Evolutionary conservation across 2,888 invertebrate species (phyloP), one percentile per base, ranked within the genome.

Genomic region (Eupithecia abbreviata): DNA sequence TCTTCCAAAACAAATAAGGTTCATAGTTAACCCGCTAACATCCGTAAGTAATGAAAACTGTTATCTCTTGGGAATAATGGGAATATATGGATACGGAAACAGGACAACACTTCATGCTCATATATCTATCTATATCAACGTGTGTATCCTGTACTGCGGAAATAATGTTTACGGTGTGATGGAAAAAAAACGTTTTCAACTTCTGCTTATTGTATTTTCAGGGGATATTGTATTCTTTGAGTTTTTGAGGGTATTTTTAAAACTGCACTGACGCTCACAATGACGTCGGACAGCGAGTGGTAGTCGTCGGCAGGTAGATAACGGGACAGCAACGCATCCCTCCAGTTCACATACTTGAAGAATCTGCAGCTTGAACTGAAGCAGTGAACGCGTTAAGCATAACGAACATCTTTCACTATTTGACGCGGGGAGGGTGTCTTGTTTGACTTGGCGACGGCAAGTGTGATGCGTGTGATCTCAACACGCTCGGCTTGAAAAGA

Each of bases 141-240:
- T 72, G 55, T 72, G 70, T 30, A 72, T 76, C 65, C 55, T 51
- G 42, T 71, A 30, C 9, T 71, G 66, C 62, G 75, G 73, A 80
- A 80, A 78, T 77, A 78, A 79, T 77, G 78, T 75, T 78, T 75
- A 75, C 71, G 58, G 78, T 77, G 79, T 74, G 76, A 79, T 80
- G 80, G 79, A 80, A 81, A 81, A 81, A 81, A 76, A 77, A 81
- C 71, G 73, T 73, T 75, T 77, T 71, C 72, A 75, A 75, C 72
- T 67, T 71, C 71, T 71, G 72, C 55, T 75, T 75, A 75, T 76
- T 73, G 68, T 78, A 71, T 71, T 62, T 73, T 73, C 43, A 18
- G 18, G 30, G 45, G 45, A 13, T 67, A 67, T 65, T 68, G 41
- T 18, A 42, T 41, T 7, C 41, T 42, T 42, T 66, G 41, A 41